phyloP scores from a whole-genome alignment of 2,113 vertebrate genomes.

The Antechinus flavipes region DNA sequence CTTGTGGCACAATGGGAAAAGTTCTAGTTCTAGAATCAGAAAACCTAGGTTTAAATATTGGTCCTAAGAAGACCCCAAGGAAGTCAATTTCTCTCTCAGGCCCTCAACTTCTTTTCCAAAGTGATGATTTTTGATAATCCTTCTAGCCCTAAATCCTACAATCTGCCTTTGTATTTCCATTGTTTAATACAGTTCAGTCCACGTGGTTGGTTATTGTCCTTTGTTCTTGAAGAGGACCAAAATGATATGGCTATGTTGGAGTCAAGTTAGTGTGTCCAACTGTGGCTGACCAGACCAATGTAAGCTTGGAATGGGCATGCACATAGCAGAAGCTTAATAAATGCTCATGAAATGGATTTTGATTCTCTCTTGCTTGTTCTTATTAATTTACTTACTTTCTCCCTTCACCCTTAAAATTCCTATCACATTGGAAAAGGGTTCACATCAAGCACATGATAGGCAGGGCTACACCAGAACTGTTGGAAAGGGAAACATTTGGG shows the following conservation, averaged over 20 bases:
- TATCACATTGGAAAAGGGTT: conserved; percentile 5
- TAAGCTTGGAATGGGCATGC: neutral
- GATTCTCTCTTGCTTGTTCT: neutral
- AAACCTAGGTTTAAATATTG: neutral
- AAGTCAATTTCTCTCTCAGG: neutral
- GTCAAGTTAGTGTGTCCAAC: neutral
- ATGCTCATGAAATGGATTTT: neutral
- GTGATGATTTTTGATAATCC: neutral
- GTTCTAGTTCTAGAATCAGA: neutral
- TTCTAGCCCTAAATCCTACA: neutral
- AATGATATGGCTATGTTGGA: neutral
- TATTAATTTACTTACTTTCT: neutral
- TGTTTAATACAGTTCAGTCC: neutral
- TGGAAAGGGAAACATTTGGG: conserved; percentile 20
- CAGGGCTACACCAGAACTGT: conserved; percentile 20
- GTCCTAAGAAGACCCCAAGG: neutral
- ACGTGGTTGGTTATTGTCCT: neutral
- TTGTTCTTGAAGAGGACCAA: neutral
- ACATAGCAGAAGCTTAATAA: neutral
- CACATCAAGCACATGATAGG: conserved; percentile 15
- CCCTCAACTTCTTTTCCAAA: neutral
- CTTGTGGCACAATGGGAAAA: neutral
- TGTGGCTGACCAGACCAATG: neutral
- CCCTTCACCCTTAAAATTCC: neutral
- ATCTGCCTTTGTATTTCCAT: neutral